Evolutionary conservation across 2,888 invertebrate species (phyloP).

Genomic region (Glaucopsyche alexis): DNA sequence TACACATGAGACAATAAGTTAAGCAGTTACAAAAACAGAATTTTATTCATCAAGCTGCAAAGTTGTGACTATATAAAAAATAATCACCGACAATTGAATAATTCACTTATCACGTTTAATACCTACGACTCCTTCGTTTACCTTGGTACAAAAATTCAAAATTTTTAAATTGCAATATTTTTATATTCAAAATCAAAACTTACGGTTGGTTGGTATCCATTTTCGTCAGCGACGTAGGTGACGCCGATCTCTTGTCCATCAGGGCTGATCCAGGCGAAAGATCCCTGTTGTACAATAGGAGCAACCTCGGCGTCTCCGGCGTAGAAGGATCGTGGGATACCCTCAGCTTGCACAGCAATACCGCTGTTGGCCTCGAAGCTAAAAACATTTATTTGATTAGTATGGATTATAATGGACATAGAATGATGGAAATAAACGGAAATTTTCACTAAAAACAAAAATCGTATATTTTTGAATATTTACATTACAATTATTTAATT

Average conservation of each 20-base stretch:
- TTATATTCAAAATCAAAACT: slow-evolving; percentile 33
- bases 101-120: too few relatives aligned
- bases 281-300: slow-evolving; percentile 67
- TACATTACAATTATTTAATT: too few relatives aligned
- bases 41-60: too few relatives aligned
- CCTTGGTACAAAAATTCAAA: not conserved
- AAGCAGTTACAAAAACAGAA: too few relatives aligned
- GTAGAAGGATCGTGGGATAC: slow-evolving; percentile 68
- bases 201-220: slow-evolving; percentile 83
- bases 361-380: slow-evolving; percentile 82
- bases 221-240: slow-evolving; percentile 82
- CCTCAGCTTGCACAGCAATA: slow-evolving; percentile 79
- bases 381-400: slow-evolving; percentile 33
- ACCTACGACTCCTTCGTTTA: too few relatives aligned
- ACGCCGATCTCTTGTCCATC: slow-evolving; percentile 80
- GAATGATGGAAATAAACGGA: not conserved
- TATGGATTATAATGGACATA: not conserved
- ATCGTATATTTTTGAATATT: too few relatives aligned
- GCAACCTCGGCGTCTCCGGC: slow-evolving; percentile 48
- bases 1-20: too few relatives aligned
- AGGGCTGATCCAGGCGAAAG: slow-evolving; percentile 76
- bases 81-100: too few relatives aligned
- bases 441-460: not conserved
- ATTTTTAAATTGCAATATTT: too few relatives aligned
- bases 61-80: too few relatives aligned